A percentile compares a stretch with the other conserved stretches of the same genome.
These are phyloP conservation scores for Timema podura DNA, from an alignment of 2,888 invertebrate genomes.

Conservation along the genomic window DNA sequence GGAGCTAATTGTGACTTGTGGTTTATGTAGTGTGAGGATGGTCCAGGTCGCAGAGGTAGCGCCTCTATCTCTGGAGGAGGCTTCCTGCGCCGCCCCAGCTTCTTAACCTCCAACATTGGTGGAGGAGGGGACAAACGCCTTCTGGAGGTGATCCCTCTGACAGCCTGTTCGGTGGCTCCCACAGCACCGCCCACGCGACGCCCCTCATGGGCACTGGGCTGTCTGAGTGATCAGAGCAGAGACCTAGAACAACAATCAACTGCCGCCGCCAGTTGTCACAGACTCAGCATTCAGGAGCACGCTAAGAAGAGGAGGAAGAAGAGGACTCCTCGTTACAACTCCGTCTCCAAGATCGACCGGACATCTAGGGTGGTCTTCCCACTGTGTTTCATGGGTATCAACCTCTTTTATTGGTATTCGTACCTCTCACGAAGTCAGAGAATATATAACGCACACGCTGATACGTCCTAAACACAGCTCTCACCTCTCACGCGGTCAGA, in stretches of 20 bases:
- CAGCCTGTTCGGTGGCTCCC: conserved; percentile 35
- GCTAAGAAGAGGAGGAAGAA: conserved; percentile 39
- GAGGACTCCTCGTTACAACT: conserved; percentile 64
- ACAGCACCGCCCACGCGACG: conserved; percentile 15
- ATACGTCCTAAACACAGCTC: too few species aligned
- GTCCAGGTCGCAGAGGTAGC: too few species aligned
- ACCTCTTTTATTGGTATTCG: conserved; percentile 74
- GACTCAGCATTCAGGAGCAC: conserved; percentile 29
- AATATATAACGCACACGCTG: not conserved
- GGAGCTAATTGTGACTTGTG: too few species aligned
- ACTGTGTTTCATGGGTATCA: conserved; percentile 67
- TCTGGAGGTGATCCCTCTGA: conserved; percentile 61
- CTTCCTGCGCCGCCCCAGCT: too few species aligned
- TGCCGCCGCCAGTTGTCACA: conserved; percentile 25
- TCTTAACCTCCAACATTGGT: too few species aligned
- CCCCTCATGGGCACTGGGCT: conserved; percentile 20
- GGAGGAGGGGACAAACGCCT: conserved; percentile 33
- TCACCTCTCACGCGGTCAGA: too few species aligned
- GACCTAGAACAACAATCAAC: conserved; percentile 18
- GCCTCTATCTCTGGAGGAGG: too few species aligned
- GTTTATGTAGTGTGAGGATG: too few species aligned
- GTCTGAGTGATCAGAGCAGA: conserved; percentile 1
- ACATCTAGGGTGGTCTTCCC: conserved; percentile 73
- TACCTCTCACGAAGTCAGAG: conserved; percentile 48
- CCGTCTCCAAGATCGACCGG: conserved; percentile 75